Percentiles rank a stretch among this genome's conserved stretches.
These are phyloP conservation scores for Idaea biselata DNA, from an alignment of 2,888 invertebrate species.

Conservation along the genomic window DNA sequence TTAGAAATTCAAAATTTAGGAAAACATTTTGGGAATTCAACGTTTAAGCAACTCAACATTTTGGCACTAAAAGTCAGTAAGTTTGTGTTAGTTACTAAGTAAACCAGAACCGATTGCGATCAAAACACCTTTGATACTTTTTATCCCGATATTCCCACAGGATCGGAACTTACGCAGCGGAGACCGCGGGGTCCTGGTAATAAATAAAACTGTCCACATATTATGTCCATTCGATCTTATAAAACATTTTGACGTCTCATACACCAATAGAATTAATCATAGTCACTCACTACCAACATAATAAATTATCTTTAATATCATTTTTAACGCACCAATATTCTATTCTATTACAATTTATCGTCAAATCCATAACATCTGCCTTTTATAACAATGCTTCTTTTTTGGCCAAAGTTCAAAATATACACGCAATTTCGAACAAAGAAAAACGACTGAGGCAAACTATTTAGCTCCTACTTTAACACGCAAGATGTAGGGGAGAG, in stretches of 20 bases:
- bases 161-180: no score
- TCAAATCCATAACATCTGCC: constrained; percentile 36
- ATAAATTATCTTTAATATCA: not conserved
- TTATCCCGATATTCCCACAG: no score
- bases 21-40: no score
- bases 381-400: constrained; percentile 35
- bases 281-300: not conserved
- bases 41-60: no score
- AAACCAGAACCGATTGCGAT: no score
- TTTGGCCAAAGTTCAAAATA: constrained; percentile 14
- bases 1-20: no score
- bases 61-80: no score
- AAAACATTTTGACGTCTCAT: not conserved
- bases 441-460: not conserved
- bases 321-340: constrained; percentile 19
- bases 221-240: not conserved
- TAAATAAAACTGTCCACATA: no score
- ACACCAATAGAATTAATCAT: constrained; percentile 1
- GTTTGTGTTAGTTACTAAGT: no score
- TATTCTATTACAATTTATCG: constrained; percentile 24
- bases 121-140: no score
- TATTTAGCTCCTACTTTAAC: not conserved
- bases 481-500: not conserved
- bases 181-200: no score
- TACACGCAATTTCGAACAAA: not conserved